These are phyloP conservation scores for Potamarius usumacintae DNA, from an alignment of 2,113 vertebrate species.

Conservation along the genomic window DNA sequence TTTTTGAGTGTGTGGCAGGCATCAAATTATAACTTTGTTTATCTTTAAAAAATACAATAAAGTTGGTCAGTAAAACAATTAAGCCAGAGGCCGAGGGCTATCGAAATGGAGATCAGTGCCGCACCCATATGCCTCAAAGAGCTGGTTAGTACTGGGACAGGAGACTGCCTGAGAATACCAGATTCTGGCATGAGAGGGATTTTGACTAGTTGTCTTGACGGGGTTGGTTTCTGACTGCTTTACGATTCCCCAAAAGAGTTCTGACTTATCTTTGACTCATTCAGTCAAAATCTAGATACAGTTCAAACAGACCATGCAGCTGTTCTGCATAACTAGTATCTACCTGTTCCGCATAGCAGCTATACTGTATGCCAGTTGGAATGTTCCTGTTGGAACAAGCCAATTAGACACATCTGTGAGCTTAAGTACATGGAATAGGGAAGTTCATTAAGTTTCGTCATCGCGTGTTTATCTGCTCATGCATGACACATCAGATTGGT, in stretches of 20 bases:
- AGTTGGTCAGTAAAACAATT: no score
- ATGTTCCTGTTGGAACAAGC: background rate
- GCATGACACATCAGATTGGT: background rate
- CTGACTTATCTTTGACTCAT: background rate
- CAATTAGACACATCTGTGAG: background rate
- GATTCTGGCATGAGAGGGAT: no score
- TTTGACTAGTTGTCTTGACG: background rate
- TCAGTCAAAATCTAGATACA: background rate
- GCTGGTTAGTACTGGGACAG: no score
- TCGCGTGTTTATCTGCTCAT: background rate
- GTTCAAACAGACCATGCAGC: background rate
- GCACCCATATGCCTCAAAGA: no score
- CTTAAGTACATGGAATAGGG: background rate
- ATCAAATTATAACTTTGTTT: no score
- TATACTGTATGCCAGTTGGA: background rate
- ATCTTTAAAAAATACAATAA: no score
- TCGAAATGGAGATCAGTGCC: no score
- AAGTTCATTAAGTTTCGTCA: background rate
- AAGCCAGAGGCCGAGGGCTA: no score
- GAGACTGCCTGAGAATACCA: no score
- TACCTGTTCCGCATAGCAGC: background rate
- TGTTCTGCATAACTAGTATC: background rate
- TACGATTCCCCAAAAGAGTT: background rate
- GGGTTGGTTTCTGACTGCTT: background rate
- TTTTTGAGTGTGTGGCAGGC: no score